Percentiles rank a stretch among this genome's conserved stretches.
phyloP scores from a whole-genome alignment of 2,797 vertebrate genomes.

The Aratinga solstitialis region DNA sequence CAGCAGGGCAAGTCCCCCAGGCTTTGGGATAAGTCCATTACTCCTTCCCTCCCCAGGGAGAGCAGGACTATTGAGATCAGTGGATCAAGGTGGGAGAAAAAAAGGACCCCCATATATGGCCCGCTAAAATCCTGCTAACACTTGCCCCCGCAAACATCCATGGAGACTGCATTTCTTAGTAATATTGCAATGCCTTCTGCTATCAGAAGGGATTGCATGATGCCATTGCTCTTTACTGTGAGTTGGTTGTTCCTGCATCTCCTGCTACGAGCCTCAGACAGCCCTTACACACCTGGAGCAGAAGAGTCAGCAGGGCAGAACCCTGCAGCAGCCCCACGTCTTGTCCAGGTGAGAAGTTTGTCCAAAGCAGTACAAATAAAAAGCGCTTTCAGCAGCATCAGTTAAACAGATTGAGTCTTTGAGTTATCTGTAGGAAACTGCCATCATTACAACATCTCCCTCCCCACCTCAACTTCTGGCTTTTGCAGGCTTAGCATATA shows the following conservation, averaged over 20 bases:
- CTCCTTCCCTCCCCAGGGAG: neutral
- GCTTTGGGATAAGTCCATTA: neutral
- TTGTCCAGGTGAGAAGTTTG: neutral
- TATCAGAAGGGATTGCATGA: rapidly evolving
- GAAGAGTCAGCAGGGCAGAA: neutral
- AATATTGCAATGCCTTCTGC: neutral
- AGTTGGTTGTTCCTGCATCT: neutral
- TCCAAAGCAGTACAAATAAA: neutral
- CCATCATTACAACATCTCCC: neutral
- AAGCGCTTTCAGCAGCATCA: neutral
- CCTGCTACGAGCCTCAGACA: neutral
- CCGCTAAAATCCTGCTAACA: neutral
- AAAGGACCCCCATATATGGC: rapidly evolving
- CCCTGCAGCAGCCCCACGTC: rapidly evolving
- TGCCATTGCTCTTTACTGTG: rapidly evolving
- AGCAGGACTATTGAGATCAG: neutral
- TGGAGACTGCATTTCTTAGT: rapidly evolving
- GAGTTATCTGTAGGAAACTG: neutral
- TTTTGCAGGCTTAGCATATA: neutral
- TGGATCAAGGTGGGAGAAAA: neutral
- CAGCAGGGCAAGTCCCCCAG: rapidly evolving
- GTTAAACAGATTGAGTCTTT: neutral
- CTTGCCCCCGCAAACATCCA: neutral
- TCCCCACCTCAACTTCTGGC: neutral
- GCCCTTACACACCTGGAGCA: rapidly evolving